Conservation (phyloP, 2,888 invertebrate genomes). For the Drosophila sordidula region DNA sequence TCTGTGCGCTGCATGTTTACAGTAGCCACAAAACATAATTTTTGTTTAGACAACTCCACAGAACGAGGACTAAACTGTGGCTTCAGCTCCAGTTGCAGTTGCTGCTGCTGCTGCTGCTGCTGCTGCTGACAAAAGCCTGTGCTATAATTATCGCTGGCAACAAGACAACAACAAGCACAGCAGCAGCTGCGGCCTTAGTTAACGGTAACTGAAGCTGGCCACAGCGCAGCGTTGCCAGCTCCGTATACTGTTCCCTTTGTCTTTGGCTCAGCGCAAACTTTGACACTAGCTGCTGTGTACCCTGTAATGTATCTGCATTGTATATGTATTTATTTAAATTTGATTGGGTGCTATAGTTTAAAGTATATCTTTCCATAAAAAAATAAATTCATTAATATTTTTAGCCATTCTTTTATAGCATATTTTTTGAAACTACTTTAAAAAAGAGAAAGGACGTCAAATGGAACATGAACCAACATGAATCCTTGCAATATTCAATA, state of each 20-base stretch:
- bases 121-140: conserved; percentile 12
- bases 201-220: conserved; percentile 47
- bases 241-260: conserved; percentile 40
- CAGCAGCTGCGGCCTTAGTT: conserved; percentile 5
- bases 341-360: too few species aligned
- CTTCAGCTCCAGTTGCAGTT: conserved; percentile 16
- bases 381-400: too few species aligned
- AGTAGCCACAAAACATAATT: conserved; percentile 77
- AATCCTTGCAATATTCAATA: too few species aligned
- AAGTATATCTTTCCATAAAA: too few species aligned
- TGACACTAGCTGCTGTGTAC: neutral
- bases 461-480: too few species aligned
- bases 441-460: too few species aligned
- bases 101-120: conserved; percentile 1
- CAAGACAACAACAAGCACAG: conserved; percentile 22
- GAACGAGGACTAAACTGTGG: conserved; percentile 42
- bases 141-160: conserved; percentile 48
- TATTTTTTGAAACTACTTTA: too few species aligned
- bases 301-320: neutral
- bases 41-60: conserved; percentile 72
- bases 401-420: too few species aligned
- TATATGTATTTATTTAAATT: too few species aligned
- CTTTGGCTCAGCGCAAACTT: conserved; percentile 8
- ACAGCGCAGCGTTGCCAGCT: conserved; percentile 28
- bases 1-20: conserved; percentile 71